These are phyloP conservation scores for Triops longicaudatus DNA, from an alignment of 1,140 invertebrate genomes.

Conservation along the genomic window DNA sequence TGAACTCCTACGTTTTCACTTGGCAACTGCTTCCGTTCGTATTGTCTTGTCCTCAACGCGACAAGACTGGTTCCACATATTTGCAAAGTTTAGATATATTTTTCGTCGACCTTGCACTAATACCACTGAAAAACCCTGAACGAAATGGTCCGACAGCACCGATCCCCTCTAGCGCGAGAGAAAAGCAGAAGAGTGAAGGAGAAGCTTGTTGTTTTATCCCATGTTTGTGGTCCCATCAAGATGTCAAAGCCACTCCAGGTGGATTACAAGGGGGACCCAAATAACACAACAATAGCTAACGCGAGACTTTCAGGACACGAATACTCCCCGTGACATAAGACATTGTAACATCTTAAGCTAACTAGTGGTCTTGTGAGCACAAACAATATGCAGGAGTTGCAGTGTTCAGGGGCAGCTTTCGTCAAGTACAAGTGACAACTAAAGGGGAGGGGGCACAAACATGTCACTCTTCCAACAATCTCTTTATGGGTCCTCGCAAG, in stretches of 20 bases:
- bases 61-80: background rate
- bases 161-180: background rate
- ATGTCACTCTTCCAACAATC: background rate
- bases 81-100: background rate
- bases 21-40: background rate
- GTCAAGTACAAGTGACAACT: background rate
- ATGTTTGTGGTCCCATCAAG: conserved; percentile 7
- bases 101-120: background rate
- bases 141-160: background rate
- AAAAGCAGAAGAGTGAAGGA: background rate
- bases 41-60: background rate
- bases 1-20: background rate
- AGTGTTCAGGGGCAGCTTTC: background rate
- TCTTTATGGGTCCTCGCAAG: background rate
- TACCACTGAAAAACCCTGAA: no score
- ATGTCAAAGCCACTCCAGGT: conserved; percentile 10
- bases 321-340: background rate
- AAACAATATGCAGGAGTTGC: background rate
- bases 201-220: background rate
- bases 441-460: background rate
- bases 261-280: background rate
- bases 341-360: conserved; percentile 10
- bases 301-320: background rate
- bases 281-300: background rate
- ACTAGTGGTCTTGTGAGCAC: background rate